phyloP scores from a whole-genome alignment of 1,140 invertebrate genomes.

The Calliphora vicina region DNA sequence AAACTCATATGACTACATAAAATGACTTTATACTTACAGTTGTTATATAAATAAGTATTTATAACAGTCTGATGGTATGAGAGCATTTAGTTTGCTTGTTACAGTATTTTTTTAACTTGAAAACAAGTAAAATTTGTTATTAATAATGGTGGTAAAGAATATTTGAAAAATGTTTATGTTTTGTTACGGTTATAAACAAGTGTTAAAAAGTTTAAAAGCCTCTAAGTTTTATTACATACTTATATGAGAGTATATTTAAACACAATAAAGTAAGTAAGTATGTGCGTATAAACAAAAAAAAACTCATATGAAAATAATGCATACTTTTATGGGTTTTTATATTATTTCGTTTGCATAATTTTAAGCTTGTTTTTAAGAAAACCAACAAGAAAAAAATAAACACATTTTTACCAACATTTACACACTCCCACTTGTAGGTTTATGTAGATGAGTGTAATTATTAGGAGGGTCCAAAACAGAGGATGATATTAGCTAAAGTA shows the following conservation, averaged over 20 bases:
- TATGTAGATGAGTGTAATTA: neutral
- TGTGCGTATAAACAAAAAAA: neutral
- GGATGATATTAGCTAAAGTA: too few relatives aligned
- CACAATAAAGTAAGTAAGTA: neutral
- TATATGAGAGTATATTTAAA: neutral
- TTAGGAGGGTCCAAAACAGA: too few relatives aligned
- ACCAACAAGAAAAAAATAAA: neutral
- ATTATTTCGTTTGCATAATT: neutral
- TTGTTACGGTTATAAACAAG: slow-evolving; percentile 8
- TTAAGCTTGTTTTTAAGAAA: neutral
- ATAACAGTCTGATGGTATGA: too few relatives aligned
- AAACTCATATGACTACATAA: too few relatives aligned
- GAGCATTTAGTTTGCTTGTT: too few relatives aligned
- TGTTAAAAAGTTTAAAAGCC: slow-evolving; percentile 12
- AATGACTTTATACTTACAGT: too few relatives aligned
- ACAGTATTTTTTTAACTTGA: too few relatives aligned
- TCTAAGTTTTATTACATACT: neutral
- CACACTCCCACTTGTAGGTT: neutral
- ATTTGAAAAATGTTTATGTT: neutral
- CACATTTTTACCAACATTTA: neutral
- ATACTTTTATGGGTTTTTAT: neutral
- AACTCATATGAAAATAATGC: neutral
- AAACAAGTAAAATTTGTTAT: neutral
- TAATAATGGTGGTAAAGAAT: neutral
- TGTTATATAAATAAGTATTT: too few relatives aligned